Evolutionary conservation across 2,888 invertebrate species (phyloP).

Genomic region (Macropis europaea): DNA sequence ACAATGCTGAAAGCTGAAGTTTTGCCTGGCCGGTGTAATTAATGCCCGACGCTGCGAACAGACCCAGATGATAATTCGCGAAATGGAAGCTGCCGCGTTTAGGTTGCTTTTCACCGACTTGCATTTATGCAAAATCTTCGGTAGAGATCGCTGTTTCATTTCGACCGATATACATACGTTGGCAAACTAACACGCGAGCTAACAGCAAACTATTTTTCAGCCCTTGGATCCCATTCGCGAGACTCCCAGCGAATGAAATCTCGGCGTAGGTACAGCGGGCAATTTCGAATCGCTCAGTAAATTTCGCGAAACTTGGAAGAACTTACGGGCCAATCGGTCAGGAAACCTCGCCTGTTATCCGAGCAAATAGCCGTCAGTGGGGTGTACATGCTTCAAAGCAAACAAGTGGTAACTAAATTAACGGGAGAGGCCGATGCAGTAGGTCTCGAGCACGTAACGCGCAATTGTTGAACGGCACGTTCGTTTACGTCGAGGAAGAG

Average conservation of each 20-base stretch:
- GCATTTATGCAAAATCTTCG: no score
- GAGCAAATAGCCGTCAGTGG: not conserved
- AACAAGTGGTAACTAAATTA: slow-evolving; percentile 20
- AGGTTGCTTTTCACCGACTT: not conserved
- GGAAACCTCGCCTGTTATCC: slow-evolving; percentile 1
- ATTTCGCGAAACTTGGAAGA: not conserved
- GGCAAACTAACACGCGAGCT: no score
- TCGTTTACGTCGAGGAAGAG: not conserved
- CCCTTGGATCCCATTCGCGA: no score
- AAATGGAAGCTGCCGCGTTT: slow-evolving; percentile 39
- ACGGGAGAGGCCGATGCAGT: not conserved
- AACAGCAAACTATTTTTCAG: no score
- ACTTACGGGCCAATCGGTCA: not conserved
- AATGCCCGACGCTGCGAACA: slow-evolving; percentile 34
- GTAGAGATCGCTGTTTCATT: not conserved
- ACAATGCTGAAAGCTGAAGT: slow-evolving; percentile 54
- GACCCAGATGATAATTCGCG: slow-evolving; percentile 42
- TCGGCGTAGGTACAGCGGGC: no score
- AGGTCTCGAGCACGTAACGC: not conserved
- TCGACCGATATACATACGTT: no score
- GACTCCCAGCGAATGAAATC: no score
- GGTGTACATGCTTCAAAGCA: not conserved
- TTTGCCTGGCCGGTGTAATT: slow-evolving; percentile 54
- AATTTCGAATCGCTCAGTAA: no score
- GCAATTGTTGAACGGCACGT: not conserved